Evolutionary conservation across 2,888 invertebrate species (phyloP).

Genomic region (Xiphydria camelus): DNA sequence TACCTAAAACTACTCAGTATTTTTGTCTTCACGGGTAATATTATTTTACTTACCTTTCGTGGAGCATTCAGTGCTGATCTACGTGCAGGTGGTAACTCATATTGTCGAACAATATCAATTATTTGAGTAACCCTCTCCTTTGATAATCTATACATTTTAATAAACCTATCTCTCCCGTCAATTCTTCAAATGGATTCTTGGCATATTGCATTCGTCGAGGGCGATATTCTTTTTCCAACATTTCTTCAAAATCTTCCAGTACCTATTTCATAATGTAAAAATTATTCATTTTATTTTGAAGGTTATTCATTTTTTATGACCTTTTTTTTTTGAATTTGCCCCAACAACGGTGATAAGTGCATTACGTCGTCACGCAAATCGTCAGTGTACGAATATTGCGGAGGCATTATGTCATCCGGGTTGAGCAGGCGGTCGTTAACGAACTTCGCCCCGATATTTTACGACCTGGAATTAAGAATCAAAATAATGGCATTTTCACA

Average conservation of each 20-base stretch:
- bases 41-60: neutral
- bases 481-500: too few relatives aligned
- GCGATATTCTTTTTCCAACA: neutral
- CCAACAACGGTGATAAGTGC: too few relatives aligned
- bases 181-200: neutral
- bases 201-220: neutral
- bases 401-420: too few relatives aligned
- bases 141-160: slow-evolving; percentile 1
- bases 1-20: too few relatives aligned
- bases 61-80: neutral
- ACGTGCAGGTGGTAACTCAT: neutral
- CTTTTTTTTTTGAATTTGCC: too few relatives aligned
- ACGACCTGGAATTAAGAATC: too few relatives aligned
- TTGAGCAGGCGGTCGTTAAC: too few relatives aligned
- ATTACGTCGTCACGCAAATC: too few relatives aligned
- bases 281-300: too few relatives aligned
- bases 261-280: neutral
- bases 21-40: too few relatives aligned
- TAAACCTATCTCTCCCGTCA: neutral
- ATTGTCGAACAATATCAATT: slow-evolving; percentile 2
- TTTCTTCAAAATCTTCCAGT: neutral
- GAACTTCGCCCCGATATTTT: too few relatives aligned
- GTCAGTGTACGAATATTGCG: too few relatives aligned
- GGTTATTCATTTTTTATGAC: slow-evolving; percentile 1
- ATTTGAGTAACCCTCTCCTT: slow-evolving; percentile 3